Conservation (phyloP, 1,140 invertebrate genomes). For the honey bee (Apis mellifera) region DNA sequence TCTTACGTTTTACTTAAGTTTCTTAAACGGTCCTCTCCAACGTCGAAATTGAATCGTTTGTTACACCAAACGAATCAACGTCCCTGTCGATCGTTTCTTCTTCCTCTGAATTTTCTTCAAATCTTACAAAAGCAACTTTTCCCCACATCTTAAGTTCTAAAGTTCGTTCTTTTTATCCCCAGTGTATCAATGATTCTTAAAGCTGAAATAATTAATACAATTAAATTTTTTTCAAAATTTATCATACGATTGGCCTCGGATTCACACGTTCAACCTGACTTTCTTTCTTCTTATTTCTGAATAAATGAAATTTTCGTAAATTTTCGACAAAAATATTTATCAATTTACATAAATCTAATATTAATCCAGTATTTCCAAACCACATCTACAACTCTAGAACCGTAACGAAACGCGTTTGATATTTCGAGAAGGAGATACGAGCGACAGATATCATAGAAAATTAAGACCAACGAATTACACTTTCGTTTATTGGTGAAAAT, state of each 20-base stretch:
- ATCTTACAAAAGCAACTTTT: neutral
- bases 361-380: too few species aligned
- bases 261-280: neutral
- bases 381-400: too few species aligned
- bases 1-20: conserved; percentile 38
- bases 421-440: neutral
- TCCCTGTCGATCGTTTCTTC: neutral
- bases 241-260: too few species aligned
- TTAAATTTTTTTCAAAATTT: too few species aligned
- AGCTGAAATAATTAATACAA: too few species aligned
- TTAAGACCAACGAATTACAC: neutral
- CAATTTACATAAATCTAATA: too few species aligned
- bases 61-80: neutral
- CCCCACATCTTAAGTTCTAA: too few species aligned
- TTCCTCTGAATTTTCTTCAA: neutral
- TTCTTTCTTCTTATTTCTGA: too few species aligned
- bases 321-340: too few species aligned
- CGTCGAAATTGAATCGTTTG: neutral
- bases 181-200: neutral
- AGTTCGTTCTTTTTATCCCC: neutral
- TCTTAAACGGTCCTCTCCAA: neutral
- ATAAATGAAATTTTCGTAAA: too few species aligned
- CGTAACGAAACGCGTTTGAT: too few species aligned
- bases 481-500: neutral
- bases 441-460: neutral